A percentile compares a stretch with the other conserved stretches of the same genome.
These are phyloP conservation scores for Hyphantria cunea DNA, from an alignment of 1,140 invertebrate species.

Conservation along the genomic window DNA sequence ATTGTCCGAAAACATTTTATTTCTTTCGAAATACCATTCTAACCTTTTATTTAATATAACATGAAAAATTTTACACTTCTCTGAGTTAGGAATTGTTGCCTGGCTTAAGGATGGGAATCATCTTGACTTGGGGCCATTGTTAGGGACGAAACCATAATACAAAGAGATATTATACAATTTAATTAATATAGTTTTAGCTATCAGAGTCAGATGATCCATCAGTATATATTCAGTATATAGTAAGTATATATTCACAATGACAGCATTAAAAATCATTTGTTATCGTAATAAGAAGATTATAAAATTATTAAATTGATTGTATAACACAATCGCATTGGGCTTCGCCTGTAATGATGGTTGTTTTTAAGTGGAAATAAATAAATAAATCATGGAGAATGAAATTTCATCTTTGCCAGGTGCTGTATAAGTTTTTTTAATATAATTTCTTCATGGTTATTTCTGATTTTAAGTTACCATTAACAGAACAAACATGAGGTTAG, in stretches of 20 bases:
- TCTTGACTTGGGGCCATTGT: slow-evolving; percentile 46
- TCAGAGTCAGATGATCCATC: slow-evolving; percentile 11
- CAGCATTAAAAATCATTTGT: too few species aligned
- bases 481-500: not conserved
- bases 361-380: too few species aligned
- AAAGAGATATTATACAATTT: slow-evolving; percentile 27
- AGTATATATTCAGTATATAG: too few species aligned
- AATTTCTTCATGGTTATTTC: slow-evolving; percentile 36
- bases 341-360: too few species aligned
- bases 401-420: slow-evolving; percentile 34
- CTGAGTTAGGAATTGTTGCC: slow-evolving; percentile 4
- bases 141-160: slow-evolving; percentile 32
- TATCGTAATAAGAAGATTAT: too few species aligned
- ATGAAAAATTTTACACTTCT: slow-evolving; percentile 2
- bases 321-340: too few species aligned
- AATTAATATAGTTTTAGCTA: slow-evolving; percentile 13
- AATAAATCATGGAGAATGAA: slow-evolving; percentile 29
- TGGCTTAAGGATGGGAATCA: slow-evolving; percentile 49
- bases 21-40: slow-evolving; percentile 39
- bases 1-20: slow-evolving; percentile 22
- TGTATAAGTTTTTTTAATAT: slow-evolving; percentile 38
- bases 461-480: not conserved
- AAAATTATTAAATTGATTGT: too few species aligned
- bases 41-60: slow-evolving; percentile 32
- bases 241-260: too few species aligned